These are phyloP conservation scores for Scarus forsteni DNA, from an alignment of 2,797 vertebrate species.

Conservation along the genomic window DNA sequence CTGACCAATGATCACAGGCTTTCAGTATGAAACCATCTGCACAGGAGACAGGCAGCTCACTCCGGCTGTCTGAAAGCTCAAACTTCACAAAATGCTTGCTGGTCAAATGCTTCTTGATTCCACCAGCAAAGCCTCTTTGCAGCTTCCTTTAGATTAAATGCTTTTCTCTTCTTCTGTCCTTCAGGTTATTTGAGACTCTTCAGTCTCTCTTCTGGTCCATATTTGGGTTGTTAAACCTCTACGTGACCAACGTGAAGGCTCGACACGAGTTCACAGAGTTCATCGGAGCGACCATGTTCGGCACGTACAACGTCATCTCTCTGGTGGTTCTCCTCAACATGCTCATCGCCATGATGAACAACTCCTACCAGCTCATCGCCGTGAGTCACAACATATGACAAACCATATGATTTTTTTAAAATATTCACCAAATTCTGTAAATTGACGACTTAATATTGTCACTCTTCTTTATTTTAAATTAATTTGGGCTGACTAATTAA, in stretches of 20 bases:
- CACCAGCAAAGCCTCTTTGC: neutral
- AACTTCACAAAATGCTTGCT: no score
- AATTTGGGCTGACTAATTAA: no score
- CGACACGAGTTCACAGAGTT: slow-evolving; percentile 97
- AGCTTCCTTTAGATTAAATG: neutral
- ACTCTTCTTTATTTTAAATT: no score
- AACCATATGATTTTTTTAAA: no score
- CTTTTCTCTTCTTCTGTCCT: neutral
- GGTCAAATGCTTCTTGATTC: no score
- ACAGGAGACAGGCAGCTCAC: no score
- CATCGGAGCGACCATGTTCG: slow-evolving; percentile 96
- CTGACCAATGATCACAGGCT: no score
- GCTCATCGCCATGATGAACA: slow-evolving; percentile 99
- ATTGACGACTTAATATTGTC: no score
- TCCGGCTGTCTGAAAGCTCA: no score
- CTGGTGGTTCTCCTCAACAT: slow-evolving; percentile 96
- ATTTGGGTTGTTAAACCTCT: slow-evolving; percentile 94
- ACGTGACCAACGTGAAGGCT: slow-evolving; percentile 96
- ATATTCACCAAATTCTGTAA: no score
- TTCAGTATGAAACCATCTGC: no score
- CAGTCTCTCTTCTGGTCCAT: slow-evolving; percentile 98
- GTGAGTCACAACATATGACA: slow-evolving; percentile 80
- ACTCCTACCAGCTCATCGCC: slow-evolving; percentile 97
- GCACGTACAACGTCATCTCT: slow-evolving; percentile 96
- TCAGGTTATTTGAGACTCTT: slow-evolving; percentile 94